Conservation (phyloP, 2,113 vertebrate genomes). For the Chelonoidis abingdonii region DNA sequence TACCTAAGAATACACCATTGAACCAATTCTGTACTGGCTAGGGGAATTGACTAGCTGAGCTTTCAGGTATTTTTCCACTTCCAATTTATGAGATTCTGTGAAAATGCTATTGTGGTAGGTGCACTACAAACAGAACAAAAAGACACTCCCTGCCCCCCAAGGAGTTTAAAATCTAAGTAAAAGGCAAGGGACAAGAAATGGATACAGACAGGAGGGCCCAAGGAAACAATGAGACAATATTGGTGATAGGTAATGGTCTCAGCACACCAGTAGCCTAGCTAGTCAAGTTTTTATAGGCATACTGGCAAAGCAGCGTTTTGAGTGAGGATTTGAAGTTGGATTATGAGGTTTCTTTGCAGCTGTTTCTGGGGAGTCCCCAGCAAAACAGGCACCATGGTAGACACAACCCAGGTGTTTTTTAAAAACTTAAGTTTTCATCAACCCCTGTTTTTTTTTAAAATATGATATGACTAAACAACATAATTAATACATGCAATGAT, state of each 20-base stretch:
- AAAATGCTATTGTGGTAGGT: neutral
- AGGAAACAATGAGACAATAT: neutral
- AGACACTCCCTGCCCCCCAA: neutral
- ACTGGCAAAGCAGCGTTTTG: neutral
- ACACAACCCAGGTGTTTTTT: neutral
- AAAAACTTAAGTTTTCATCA: neutral
- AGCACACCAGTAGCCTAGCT: neutral
- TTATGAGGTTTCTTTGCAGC: neutral
- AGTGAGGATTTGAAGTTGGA: neutral
- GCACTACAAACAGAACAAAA: neutral
- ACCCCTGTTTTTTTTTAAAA: too few species aligned
- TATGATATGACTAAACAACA: too few species aligned
- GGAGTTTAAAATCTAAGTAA: neutral
- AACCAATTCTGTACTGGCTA: neutral
- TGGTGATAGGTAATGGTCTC: too few species aligned
- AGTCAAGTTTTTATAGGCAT: neutral
- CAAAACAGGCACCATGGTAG: neutral
- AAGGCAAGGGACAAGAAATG: neutral
- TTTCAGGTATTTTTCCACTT: neutral
- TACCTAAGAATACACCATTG: neutral
- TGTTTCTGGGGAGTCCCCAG: too few species aligned
- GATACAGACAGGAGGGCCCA: neutral
- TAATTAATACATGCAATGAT: too few species aligned
- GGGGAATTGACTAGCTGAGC: neutral
- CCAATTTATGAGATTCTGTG: neutral